Conservation (phyloP, 2,888 invertebrate genomes). For the Lycaena phlaeas region DNA sequence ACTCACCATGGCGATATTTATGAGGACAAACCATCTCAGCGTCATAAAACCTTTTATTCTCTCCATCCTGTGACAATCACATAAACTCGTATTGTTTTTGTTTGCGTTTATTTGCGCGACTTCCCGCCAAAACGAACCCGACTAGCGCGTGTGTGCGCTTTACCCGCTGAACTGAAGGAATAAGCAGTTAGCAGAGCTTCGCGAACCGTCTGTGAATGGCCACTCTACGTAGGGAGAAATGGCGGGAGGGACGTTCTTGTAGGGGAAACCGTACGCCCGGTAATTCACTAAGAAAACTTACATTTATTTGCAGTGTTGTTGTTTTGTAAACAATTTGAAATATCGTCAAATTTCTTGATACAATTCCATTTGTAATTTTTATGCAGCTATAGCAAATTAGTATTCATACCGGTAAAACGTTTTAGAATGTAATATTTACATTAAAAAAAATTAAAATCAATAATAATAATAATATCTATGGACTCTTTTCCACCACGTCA, state of each 20-base stretch:
- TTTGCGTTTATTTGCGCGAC: conserved; percentile 28
- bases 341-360: no score
- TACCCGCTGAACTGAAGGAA: conserved; percentile 65
- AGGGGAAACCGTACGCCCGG: conserved; percentile 68
- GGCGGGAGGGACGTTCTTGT: conserved; percentile 64
- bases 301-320: conserved; percentile 55
- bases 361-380: no score
- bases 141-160: conserved; percentile 53
- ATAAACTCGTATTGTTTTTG: conserved; percentile 36
- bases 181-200: conserved; percentile 52
- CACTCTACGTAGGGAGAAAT: conserved; percentile 62
- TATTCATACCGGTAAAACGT: no score
- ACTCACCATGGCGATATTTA: conserved; percentile 50
- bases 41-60: conserved; percentile 30
- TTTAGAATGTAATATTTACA: no score
- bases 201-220: conserved; percentile 67
- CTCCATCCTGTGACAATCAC: conserved; percentile 40
- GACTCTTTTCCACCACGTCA: no score
- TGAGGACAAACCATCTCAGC: conserved; percentile 44
- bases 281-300: conserved; percentile 72
- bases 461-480: no score
- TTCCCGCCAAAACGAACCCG: conserved; percentile 52
- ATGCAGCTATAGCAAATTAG: no score
- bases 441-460: no score
- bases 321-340: conserved; percentile 23